phyloP scores from a whole-genome alignment of 1,140 invertebrate species.

The Heliothis virescens region DNA sequence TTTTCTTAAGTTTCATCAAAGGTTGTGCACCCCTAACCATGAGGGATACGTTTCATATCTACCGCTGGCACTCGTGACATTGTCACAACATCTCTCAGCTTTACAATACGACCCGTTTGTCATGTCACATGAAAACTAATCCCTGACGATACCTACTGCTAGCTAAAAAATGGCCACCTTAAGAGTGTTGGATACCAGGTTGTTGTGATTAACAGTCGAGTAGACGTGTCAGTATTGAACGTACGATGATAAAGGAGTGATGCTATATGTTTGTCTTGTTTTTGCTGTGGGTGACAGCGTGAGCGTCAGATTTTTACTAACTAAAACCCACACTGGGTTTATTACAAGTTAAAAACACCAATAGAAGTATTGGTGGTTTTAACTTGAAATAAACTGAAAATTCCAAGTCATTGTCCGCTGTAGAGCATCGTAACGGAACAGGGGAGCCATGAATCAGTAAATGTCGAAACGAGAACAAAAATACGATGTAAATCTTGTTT shows the following conservation, averaged over 20 bases:
- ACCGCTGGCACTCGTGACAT: slow-evolving; percentile 6
- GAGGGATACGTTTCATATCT: slow-evolving; percentile 7
- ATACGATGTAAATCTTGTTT: background rate
- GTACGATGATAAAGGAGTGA: no score
- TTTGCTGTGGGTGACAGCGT: no score
- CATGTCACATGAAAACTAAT: slow-evolving; percentile 35
- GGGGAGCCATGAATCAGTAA: background rate
- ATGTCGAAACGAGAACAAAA: background rate
- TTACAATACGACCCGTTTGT: slow-evolving; percentile 19
- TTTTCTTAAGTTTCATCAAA: background rate
- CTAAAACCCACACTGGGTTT: no score
- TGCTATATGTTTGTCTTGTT: no score
- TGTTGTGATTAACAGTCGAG: no score
- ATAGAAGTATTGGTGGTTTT: no score
- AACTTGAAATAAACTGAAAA: background rate
- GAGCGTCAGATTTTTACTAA: no score
- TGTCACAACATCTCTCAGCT: slow-evolving; percentile 8
- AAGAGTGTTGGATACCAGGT: no score
- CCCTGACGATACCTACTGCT: background rate
- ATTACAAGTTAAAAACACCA: no score
- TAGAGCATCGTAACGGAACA: background rate
- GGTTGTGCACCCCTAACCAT: background rate
- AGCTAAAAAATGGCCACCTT: no score
- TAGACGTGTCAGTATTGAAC: no score
- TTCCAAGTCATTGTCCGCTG: background rate